phyloP scores from a whole-genome alignment of 2,113 vertebrate genomes.

The Cochlearius cochlearius region DNA sequence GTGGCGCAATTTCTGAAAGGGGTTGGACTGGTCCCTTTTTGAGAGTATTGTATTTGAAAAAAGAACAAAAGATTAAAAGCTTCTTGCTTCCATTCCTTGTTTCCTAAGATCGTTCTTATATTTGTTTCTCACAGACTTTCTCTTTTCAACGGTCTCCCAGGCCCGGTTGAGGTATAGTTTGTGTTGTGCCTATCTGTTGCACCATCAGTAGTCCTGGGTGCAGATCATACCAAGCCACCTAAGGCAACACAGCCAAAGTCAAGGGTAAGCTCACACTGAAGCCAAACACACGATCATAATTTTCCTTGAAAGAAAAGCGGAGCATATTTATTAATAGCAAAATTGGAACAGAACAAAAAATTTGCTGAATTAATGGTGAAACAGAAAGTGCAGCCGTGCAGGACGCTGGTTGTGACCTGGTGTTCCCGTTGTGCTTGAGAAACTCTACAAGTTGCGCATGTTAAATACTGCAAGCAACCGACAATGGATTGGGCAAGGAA shows the following conservation, averaged over 20 bases:
- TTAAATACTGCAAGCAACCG: neutral
- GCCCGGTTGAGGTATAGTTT: accelerated
- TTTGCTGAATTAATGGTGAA: neutral
- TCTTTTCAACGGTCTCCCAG: neutral
- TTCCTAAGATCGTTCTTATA: neutral
- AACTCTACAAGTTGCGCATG: neutral
- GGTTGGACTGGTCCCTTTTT: neutral
- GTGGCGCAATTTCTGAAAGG: neutral
- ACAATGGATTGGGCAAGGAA: neutral
- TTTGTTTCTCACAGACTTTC: neutral
- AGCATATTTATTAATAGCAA: neutral
- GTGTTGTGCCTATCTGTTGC: neutral
- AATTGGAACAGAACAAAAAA: neutral
- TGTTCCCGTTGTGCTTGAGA: neutral
- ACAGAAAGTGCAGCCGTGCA: neutral
- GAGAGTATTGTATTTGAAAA: neutral
- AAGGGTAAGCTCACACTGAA: neutral
- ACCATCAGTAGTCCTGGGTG: neutral
- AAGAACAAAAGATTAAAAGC: neutral
- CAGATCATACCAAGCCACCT: neutral
- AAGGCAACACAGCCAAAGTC: neutral
- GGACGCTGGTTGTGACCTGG: neutral
- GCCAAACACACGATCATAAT: neutral
- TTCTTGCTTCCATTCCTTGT: neutral
- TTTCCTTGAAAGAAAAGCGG: neutral